These are phyloP conservation scores for Tenebrio molitor DNA, from an alignment of 1,140 invertebrate species.

Conservation along the genomic window DNA sequence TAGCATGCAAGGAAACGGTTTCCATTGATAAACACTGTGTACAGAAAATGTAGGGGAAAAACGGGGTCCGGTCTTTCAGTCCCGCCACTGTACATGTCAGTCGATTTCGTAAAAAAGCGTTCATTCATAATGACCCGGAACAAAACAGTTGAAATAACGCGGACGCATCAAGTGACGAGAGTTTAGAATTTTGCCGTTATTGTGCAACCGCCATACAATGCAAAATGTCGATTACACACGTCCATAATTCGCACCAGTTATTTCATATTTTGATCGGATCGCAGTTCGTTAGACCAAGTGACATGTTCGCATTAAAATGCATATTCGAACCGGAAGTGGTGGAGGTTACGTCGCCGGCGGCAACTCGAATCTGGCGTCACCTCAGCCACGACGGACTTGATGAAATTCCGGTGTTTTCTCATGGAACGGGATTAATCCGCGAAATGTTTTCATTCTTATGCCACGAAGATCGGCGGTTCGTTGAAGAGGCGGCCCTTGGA, in stretches of 20 bases:
- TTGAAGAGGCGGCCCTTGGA: too few relatives aligned
- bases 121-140: background rate
- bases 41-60: background rate
- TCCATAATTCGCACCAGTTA: background rate
- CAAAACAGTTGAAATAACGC: background rate
- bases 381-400: too few relatives aligned
- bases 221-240: background rate
- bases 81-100: too few relatives aligned
- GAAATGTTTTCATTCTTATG: too few relatives aligned
- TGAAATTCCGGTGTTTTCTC: too few relatives aligned
- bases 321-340: too few relatives aligned
- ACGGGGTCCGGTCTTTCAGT: too few relatives aligned
- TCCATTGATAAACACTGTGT: slow-evolving; percentile 3
- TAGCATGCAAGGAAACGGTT: slow-evolving; percentile 2
- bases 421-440: too few relatives aligned
- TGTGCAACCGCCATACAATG: background rate
- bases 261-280: background rate
- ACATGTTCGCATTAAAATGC: too few relatives aligned
- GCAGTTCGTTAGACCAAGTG: background rate
- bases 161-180: background rate
- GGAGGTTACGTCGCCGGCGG: too few relatives aligned
- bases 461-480: too few relatives aligned
- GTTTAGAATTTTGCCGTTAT: background rate
- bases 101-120: background rate
- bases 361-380: too few relatives aligned